phyloP scores from a whole-genome alignment of 2,797 vertebrate species.

The Danio kyathit region DNA sequence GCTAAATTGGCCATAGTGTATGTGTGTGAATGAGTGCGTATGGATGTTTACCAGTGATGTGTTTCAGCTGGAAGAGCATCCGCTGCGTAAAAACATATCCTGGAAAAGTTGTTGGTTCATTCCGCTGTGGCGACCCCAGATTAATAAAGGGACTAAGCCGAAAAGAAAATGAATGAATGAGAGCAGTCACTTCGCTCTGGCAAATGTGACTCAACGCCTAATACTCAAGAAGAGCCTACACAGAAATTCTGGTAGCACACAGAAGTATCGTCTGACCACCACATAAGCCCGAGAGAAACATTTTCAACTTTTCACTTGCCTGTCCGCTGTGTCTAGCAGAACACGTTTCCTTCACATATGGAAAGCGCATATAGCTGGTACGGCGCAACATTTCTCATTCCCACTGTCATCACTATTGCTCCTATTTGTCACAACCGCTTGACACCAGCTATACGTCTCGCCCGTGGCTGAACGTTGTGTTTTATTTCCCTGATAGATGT shows the following conservation, averaged over 20 bases:
- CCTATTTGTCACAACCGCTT: slow-evolving; percentile 49
- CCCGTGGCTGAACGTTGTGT: slow-evolving; percentile 28
- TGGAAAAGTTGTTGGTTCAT: too few relatives aligned
- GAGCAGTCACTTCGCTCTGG: slow-evolving; percentile 50
- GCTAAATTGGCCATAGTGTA: too few relatives aligned
- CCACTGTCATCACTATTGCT: slow-evolving; percentile 50
- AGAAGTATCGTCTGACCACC: slow-evolving; percentile 59
- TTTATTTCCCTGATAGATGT: slow-evolving; percentile 42
- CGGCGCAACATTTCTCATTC: slow-evolving; percentile 51
- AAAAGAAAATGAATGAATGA: too few relatives aligned
- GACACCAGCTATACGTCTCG: slow-evolving; percentile 47
- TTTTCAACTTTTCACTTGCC: slow-evolving; percentile 62
- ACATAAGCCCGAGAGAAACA: slow-evolving; percentile 59
- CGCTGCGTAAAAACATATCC: too few relatives aligned
- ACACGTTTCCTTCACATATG: slow-evolving; percentile 63
- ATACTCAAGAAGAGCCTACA: slow-evolving; percentile 48
- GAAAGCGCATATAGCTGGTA: slow-evolving; percentile 58
- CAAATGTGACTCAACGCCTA: slow-evolving; percentile 60
- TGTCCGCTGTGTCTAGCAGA: slow-evolving; percentile 50
- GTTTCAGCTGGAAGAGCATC: too few relatives aligned
- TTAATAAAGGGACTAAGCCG: too few relatives aligned
- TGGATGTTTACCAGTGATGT: too few relatives aligned
- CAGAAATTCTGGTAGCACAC: slow-evolving; percentile 63
- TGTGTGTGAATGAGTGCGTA: too few relatives aligned
- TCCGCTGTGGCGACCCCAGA: too few relatives aligned